A percentile compares a stretch with the other conserved stretches of the same genome.
Evolutionary conservation across 2,113 vertebrate species (phyloP).

Genomic region (Oncorhynchus mykiss): DNA sequence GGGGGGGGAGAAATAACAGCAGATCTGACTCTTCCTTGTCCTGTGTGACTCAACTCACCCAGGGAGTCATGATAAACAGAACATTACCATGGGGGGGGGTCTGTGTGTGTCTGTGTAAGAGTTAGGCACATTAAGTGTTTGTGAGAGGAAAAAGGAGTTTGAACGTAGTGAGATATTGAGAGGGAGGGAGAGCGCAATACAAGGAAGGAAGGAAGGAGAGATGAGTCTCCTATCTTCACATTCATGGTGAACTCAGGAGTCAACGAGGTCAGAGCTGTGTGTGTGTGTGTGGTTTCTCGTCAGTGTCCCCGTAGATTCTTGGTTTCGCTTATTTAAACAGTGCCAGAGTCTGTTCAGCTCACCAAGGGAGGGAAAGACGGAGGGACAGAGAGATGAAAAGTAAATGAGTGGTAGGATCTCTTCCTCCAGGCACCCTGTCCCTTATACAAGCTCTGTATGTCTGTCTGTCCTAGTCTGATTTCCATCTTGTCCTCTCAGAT

Average conservation of each 20-base stretch:
- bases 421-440: slow-evolving; percentile 22
- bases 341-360: slow-evolving; percentile 17
- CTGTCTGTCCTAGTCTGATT: background rate
- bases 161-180: background rate
- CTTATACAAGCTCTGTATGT: slow-evolving; percentile 6
- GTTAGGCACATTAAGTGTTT: slow-evolving; percentile 15
- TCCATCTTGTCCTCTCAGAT: slow-evolving; percentile 13
- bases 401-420: background rate
- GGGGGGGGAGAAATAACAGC: slow-evolving; percentile 36
- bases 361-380: slow-evolving; percentile 10
- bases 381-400: slow-evolving; percentile 9
- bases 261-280: slow-evolving; percentile 4
- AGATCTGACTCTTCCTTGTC: slow-evolving; percentile 50
- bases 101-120: slow-evolving; percentile 1
- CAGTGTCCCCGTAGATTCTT: slow-evolving; percentile 18
- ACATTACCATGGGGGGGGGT: background rate
- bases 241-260: too few relatives aligned
- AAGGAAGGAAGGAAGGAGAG: background rate
- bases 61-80: slow-evolving; percentile 44
- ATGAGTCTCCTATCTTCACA: background rate
- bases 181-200: background rate
- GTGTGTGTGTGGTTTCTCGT: slow-evolving; percentile 20
- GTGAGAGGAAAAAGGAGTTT: background rate
- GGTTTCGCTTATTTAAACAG: slow-evolving; percentile 18
- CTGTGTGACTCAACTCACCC: slow-evolving; percentile 18